These are phyloP conservation scores for Anthopleura xanthogrammica DNA, from an alignment of 92 coral and sea anemone genomes.

Conservation along the genomic window DNA sequence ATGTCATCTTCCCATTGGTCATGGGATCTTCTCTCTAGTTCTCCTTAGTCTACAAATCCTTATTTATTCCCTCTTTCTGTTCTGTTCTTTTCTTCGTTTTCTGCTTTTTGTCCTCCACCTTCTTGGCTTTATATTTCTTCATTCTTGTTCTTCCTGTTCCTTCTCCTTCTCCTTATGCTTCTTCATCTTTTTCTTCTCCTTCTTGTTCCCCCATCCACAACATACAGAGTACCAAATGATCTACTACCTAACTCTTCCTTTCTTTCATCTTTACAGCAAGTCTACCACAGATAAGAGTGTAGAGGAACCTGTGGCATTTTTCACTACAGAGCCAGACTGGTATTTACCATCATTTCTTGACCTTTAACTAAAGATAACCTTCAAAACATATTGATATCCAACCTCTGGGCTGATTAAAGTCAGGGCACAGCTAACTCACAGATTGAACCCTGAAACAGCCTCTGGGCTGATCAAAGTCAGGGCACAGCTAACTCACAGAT, in stretches of 20 bases:
- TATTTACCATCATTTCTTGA: conserved; percentile 5
- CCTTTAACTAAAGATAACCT: neutral
- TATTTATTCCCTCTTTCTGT: neutral
- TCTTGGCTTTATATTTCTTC: neutral
- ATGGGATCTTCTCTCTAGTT: too few relatives aligned
- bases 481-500: too few relatives aligned
- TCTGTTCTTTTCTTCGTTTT: neutral
- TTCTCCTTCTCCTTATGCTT: neutral
- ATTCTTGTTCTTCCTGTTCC: neutral
- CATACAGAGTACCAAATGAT: neutral
- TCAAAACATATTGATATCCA: neutral
- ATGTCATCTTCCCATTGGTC: too few relatives aligned
- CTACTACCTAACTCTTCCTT: neutral
- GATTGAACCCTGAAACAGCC: too few relatives aligned
- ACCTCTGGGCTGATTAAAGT: too few relatives aligned
- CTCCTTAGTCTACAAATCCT: neutral
- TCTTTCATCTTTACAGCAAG: neutral
- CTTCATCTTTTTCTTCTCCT: neutral
- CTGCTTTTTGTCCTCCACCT: neutral
- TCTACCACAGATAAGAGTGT: neutral
- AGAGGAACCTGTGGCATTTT: conserved; percentile 90
- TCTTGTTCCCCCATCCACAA: neutral
- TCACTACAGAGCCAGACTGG: conserved; percentile 92
- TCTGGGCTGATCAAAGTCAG: too few relatives aligned
- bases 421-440: too few relatives aligned